Base-by-base conservation (phyloP, 2,888 invertebrate genomes). In the Heliothis peltigera region DNA sequence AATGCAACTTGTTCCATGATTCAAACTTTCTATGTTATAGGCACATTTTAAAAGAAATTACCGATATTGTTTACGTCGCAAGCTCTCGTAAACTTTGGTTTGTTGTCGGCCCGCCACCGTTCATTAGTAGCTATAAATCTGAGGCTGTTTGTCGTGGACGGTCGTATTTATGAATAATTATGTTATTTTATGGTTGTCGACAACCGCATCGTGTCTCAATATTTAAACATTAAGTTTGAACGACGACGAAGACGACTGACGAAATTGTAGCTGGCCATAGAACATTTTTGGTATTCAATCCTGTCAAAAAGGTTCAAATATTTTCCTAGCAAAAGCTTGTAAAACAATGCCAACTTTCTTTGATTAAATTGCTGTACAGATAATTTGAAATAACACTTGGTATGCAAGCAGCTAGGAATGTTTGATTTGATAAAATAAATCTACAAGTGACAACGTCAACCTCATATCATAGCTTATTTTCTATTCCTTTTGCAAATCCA, bases 151-250 rank as follows among this genome's bases (percentile, higher is more conserved):
- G 89, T 89, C 87, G 86, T 88, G 80, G 85, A 84, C 85, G 87
- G 80, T 87, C 87, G 85, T 90, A 88, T 91, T 91, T 89, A 89
- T 89, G 87, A 90, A 89, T 92, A 91, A 90, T 92, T 90, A 92
- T 87, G 86, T 90, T 87, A 86, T 89, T 89, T 87, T 88, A 89
- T 87, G 89, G 89, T 84, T 80, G 84, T 83, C 85, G 86, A 85
- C 87, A 86, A 87, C 89, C 88, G 78, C 87, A 80, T 78, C 85
- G 82, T 84, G 81, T 86, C 82, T 85, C 83, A 85, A 87, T 88
- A 86, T 84, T 87, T 89, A 87, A 89, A 88, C 78, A 87, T 86
- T 39, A 51, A 21, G 59, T 52, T 32, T 21, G 53, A 44, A 42
- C n/a, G n/a, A n/a, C n/a, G n/a, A n/a, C n/a, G n/a, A n/a, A n/a